A percentile compares a stretch with the other conserved stretches of the same genome.
Conservation (phyloP, 1,140 invertebrate genomes). For the Halotydeus destructor region DNA sequence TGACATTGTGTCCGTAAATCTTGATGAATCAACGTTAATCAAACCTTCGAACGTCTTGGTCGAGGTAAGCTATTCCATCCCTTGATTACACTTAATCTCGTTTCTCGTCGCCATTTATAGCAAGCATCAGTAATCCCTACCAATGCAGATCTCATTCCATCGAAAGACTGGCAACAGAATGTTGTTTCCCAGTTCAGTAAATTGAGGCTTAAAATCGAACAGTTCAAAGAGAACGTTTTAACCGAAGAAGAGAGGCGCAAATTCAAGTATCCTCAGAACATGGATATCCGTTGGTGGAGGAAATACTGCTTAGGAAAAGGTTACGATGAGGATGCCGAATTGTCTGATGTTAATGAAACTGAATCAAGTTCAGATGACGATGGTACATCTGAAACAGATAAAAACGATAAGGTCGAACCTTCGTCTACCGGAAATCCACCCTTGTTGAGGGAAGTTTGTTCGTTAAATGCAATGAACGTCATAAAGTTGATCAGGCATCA, state of each 20-base stretch:
- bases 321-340: not conserved
- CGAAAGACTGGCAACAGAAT: not conserved
- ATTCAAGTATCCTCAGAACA: conserved; percentile 1
- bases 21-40: not conserved
- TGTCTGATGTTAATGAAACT: not conserved
- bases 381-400: not conserved
- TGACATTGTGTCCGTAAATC: conserved; percentile 1
- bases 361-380: not conserved
- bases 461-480: not conserved
- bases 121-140: not conserved
- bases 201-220: not conserved
- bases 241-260: not conserved
- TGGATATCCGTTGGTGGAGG: conserved; percentile 2
- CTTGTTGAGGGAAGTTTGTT: not conserved
- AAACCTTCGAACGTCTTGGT: not conserved
- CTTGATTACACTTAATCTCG: not conserved
- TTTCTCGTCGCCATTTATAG: not conserved
- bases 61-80: not conserved
- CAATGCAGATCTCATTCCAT: not conserved
- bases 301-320: conserved; percentile 3
- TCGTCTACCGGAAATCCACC: conserved; percentile 1
- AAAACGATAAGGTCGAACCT: not conserved
- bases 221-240: not conserved
- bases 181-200: not conserved
- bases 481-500: conserved; percentile 3